Conservation (phyloP, 2,888 invertebrate species). For the Ptycholaimellus sp. region DNA sequence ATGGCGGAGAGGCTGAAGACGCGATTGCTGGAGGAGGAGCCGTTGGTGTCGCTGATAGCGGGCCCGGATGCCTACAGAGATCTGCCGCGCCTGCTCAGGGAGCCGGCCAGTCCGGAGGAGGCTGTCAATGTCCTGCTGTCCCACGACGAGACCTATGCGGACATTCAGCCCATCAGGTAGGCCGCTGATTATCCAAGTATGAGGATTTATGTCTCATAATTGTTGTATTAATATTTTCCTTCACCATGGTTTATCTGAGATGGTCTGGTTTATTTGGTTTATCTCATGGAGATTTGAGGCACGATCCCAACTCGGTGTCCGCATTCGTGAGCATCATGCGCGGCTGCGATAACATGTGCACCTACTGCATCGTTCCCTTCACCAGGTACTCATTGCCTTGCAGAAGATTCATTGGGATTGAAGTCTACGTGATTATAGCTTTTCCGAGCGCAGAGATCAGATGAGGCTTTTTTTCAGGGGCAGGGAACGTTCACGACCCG, state of each 20-base stretch:
- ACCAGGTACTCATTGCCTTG: too few species aligned
- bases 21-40: conserved; percentile 53
- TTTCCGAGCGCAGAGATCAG: too few species aligned
- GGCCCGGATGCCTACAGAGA: conserved; percentile 91
- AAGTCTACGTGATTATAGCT: too few species aligned
- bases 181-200: too few species aligned
- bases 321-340: conserved; percentile 95
- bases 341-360: conserved; percentile 95
- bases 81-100: conserved; percentile 57
- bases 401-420: too few species aligned
- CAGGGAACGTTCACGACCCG: conserved; percentile 13
- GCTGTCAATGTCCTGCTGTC: conserved; percentile 71
- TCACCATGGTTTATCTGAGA: too few species aligned
- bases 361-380: conserved; percentile 89
- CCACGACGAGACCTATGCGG: conserved; percentile 84
- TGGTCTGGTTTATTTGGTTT: too few species aligned
- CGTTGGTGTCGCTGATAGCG: conserved; percentile 57
- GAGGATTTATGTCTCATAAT: too few species aligned
- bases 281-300: not conserved
- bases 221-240: too few species aligned
- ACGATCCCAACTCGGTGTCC: not conserved
- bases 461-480: too few species aligned
- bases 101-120: too few species aligned
- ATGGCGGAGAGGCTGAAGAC: conserved; percentile 87
- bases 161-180: conserved; percentile 71